A percentile compares a stretch with the other conserved stretches of the same genome.
These are phyloP conservation scores for Monodelphis domestica DNA, from an alignment of 2,797 vertebrate species.

Conservation along the genomic window DNA sequence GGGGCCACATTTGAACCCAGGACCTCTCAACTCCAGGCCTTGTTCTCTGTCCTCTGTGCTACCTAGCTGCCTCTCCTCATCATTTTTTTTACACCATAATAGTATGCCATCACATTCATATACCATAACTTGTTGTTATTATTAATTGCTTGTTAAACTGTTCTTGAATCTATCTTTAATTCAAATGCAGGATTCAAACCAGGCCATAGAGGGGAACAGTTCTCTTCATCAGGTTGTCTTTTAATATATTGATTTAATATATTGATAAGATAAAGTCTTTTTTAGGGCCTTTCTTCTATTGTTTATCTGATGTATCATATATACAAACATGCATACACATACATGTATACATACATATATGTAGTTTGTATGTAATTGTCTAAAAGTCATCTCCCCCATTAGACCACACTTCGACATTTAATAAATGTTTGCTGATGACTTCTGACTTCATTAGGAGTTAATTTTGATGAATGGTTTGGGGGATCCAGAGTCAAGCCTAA, in stretches of 20 bases:
- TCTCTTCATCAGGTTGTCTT: neutral
- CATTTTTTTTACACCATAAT: neutral
- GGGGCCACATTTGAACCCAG: too few species aligned
- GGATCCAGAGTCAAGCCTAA: neutral
- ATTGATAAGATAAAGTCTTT: too few species aligned
- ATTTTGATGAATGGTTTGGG: neutral
- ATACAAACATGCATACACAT: neutral
- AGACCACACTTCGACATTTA: neutral
- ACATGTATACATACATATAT: too few species aligned
- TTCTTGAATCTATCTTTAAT: neutral
- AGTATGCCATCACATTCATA: neutral
- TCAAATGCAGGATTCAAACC: neutral
- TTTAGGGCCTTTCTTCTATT: neutral
- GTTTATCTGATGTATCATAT: neutral
- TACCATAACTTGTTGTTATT: neutral
- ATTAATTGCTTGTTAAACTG: too few species aligned
- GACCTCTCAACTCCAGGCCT: too few species aligned
- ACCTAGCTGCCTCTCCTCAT: too few species aligned
- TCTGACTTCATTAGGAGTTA: neutral
- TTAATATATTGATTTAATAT: neutral
- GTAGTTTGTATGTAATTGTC: too few species aligned
- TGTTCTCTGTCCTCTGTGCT: too few species aligned
- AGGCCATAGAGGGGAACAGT: neutral
- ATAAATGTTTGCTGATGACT: neutral
- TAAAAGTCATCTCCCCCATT: too few species aligned